These are phyloP conservation scores for Urocyon cinereoargenteus DNA, from an alignment of 2,797 vertebrate species.

Conservation along the genomic window DNA sequence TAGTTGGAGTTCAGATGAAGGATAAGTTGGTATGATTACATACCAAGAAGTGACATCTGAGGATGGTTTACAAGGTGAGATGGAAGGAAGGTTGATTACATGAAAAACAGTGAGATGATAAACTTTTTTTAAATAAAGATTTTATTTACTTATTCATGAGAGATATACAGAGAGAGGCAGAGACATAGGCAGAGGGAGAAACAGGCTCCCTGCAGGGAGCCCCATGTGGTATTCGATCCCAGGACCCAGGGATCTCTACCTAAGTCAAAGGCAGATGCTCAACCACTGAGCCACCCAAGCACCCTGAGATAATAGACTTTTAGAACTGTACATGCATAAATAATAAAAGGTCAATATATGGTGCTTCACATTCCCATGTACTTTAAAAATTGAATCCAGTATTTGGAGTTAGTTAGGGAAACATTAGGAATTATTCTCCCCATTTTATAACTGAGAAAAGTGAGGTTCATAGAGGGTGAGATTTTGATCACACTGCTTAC, in stretches of 20 bases:
- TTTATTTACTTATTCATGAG: too few species aligned
- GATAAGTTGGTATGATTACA: not conserved
- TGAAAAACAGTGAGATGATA: not conserved
- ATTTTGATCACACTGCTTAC: not conserved
- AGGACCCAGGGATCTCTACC: too few species aligned
- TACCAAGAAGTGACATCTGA: not conserved
- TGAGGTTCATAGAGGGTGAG: not conserved
- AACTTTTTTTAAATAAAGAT: not conserved
- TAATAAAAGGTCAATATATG: not conserved
- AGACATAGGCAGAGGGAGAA: too few species aligned
- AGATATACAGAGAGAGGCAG: too few species aligned
- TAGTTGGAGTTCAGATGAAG: not conserved
- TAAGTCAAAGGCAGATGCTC: too few species aligned
- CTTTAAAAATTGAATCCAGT: not conserved
- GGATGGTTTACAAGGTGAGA: fast-evolving
- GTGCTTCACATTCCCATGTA: not conserved
- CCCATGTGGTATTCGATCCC: too few species aligned
- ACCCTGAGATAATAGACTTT: not conserved
- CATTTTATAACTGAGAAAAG: not conserved
- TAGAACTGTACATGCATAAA: not conserved
- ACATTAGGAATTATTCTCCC: not conserved
- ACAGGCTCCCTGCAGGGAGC: too few species aligned
- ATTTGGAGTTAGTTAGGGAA: not conserved
- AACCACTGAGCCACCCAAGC: too few species aligned
- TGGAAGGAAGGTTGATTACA: not conserved